Percentiles rank a stretch among this genome's conserved stretches.
Evolutionary conservation across 2,797 vertebrate species (phyloP).

Genomic region (Acestrorhynchus altus): DNA sequence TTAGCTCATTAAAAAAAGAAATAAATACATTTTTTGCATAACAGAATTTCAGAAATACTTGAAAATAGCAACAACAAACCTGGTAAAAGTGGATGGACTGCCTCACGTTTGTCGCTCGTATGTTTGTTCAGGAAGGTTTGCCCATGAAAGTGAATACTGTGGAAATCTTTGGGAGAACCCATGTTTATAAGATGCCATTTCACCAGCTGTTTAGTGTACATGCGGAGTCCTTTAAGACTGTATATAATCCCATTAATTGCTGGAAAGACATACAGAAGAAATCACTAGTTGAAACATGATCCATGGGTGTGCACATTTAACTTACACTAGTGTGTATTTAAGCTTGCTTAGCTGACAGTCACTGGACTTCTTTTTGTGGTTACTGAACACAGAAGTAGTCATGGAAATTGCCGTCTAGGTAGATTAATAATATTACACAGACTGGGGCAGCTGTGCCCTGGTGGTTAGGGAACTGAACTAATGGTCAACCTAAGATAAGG

Average conservation of each 20-base stretch:
- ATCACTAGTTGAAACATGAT: neutral
- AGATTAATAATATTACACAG: neutral
- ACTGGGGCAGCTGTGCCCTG: too few species aligned
- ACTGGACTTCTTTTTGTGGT: neutral
- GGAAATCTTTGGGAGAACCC: constrained; percentile 87
- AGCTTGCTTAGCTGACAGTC: neutral
- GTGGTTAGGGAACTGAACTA: too few species aligned
- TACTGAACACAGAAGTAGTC: neutral
- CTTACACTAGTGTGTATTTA: neutral
- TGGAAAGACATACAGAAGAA: constrained; percentile 56
- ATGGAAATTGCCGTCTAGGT: neutral
- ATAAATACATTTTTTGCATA: too few species aligned
- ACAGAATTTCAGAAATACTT: too few species aligned
- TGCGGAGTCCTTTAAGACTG: constrained; percentile 88
- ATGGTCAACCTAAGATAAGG: too few species aligned
- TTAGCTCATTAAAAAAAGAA: neutral
- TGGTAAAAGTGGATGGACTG: constrained; percentile 88
- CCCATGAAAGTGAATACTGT: constrained; percentile 92
- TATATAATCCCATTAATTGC: constrained; percentile 92
- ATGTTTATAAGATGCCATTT: constrained; percentile 91
- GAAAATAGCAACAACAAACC: constrained; percentile 69
- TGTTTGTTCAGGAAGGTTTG: constrained; percentile 89
- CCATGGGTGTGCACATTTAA: neutral
- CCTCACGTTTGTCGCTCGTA: constrained; percentile 80
- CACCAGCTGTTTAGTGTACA: constrained; percentile 87